Base-by-base conservation (phyloP, 2,888 invertebrate genomes). In the Conistra vaccinii region DNA sequence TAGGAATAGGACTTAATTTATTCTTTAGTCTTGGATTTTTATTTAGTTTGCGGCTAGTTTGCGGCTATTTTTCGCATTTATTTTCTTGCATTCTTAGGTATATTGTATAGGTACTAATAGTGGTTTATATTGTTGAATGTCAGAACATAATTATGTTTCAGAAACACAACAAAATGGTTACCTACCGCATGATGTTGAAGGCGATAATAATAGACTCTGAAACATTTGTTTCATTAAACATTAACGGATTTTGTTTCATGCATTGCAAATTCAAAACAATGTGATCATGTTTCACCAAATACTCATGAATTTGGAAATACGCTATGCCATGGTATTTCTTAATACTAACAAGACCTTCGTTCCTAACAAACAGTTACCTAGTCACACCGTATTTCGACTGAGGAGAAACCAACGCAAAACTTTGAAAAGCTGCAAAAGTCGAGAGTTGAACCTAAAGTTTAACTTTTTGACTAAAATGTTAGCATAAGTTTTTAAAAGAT, bases 391-490 rank as follows among this genome's bases (percentile, higher is more conserved):
- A 53, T 73, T 45, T 69, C 20, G 35, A 45, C 68, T 68, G 57
- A 69, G 58, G 61, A 63, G 67, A 68, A 78, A 57, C 58, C 58
- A 73, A 75, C 60, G 60, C 17, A 10, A 60, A 72, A 76, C 66
- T 83, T 77, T 57, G 51, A 68, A 65, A 83, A 68, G 75, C 71
- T 73, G 10, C 17, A 63, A 69, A 62, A 81, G 42, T 77, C 32
- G n/a, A 14, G n/a, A 55, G n/a, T 23, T 68, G 20, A 74, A 74
- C 68, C 62, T 53, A 32, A 42, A 66, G 65, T 78, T 71, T 66
- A 78, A 78, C 68, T 77, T 73, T 77, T 53, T 80, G 72, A 80
- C 85, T 72, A 62, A 85, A 73, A 78, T 75, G 69, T 71, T 73
- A 65, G 35, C 58, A 55, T 72, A 35, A 65, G 32, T 45, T 71